Evolutionary conservation across 2,113 vertebrate species (phyloP).

Genomic region (Rhinolophus sinicus): DNA sequence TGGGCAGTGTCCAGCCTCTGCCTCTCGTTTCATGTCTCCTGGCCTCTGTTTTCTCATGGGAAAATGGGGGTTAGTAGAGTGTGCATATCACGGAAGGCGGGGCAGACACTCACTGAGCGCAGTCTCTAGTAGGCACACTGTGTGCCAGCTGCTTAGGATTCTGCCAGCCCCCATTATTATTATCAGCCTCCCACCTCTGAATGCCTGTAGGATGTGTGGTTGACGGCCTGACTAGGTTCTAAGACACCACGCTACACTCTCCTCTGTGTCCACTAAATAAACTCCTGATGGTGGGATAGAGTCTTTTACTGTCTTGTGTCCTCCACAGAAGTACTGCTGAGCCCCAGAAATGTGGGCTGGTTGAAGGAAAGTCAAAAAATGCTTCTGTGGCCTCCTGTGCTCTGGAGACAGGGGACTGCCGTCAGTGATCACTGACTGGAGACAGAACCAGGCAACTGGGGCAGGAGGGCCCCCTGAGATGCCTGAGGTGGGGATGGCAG

Average conservation of each 20-base stretch:
- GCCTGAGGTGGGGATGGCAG: accelerated
- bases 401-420: background rate
- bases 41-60: background rate
- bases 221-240: background rate
- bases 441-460: background rate
- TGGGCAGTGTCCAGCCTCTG: background rate
- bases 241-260: background rate
- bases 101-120: accelerated
- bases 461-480: accelerated
- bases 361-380: background rate
- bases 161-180: background rate
- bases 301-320: background rate
- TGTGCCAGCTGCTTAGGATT: background rate
- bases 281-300: background rate
- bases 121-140: too few species aligned
- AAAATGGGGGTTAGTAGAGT: background rate
- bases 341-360: background rate
- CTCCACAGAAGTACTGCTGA: background rate
- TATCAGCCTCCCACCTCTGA: background rate
- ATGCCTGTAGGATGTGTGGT: background rate
- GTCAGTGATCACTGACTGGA: background rate
- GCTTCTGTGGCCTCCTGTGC: background rate
- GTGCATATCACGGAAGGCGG: accelerated
- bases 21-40: background rate
- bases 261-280: background rate